phyloP scores from a whole-genome alignment of 2,888 invertebrate genomes.

The Colostygia pectinataria region DNA sequence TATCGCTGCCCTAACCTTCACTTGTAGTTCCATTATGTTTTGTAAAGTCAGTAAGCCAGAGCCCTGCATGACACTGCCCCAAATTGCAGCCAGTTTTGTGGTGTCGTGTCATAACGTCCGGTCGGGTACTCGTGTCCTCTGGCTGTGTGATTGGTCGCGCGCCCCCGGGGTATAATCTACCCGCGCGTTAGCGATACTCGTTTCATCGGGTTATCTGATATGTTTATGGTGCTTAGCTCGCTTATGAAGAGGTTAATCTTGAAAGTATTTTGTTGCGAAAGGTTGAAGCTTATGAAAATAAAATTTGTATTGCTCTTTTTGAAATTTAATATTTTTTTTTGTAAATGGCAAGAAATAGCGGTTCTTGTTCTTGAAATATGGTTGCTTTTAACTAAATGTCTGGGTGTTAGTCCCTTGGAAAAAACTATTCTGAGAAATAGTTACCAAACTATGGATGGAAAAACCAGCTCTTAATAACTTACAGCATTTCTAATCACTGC shows the following conservation, averaged over 20 bases:
- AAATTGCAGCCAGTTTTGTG: constrained; percentile 1
- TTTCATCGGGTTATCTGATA: constrained; percentile 6
- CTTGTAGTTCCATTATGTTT: constrained; percentile 21
- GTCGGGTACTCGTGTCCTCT: neutral
- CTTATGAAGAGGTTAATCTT: constrained; percentile 8
- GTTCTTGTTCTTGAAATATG: too few relatives aligned
- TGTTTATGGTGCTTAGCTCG: constrained; percentile 8
- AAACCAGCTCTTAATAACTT: too few relatives aligned
- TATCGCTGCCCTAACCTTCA: constrained; percentile 4
- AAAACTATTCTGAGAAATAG: too few relatives aligned
- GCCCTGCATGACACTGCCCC: constrained; percentile 15
- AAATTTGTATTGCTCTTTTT: too few relatives aligned
- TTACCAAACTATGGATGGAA: too few relatives aligned
- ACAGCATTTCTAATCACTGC: too few relatives aligned
- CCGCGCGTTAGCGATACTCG: constrained; percentile 6
- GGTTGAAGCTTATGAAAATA: too few relatives aligned
- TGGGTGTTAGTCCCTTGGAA: too few relatives aligned
- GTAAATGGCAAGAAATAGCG: too few relatives aligned
- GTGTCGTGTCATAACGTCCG: neutral
- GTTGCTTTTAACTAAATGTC: too few relatives aligned
- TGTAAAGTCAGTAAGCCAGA: constrained; percentile 15
- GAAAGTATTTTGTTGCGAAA: too few relatives aligned
- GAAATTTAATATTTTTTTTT: too few relatives aligned
- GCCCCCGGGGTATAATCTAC: neutral
- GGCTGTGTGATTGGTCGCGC: neutral